Conservation (phyloP, 2,113 vertebrate genomes). For the Castor canadensis region DNA sequence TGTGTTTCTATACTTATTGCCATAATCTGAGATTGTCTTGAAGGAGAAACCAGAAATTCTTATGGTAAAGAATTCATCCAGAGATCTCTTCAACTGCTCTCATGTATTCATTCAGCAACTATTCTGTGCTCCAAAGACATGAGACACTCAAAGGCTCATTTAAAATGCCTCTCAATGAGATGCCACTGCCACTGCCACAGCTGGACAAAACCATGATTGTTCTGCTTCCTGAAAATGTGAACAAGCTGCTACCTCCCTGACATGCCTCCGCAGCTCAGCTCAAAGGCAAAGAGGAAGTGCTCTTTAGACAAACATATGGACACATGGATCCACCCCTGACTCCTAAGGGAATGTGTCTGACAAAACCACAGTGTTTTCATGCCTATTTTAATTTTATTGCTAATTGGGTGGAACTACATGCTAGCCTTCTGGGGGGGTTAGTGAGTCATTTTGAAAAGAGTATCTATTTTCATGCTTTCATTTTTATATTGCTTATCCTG, state of each 20-base stretch:
- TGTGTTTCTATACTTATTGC: background rate
- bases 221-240: background rate
- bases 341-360: background rate
- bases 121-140: background rate
- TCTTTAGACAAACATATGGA: background rate
- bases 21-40: background rate
- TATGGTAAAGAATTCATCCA: background rate
- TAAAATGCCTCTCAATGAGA: background rate
- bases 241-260: background rate
- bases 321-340: no score
- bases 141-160: background rate
- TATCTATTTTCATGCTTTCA: background rate
- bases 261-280: background rate
- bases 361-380: background rate
- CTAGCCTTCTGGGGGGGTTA: background rate
- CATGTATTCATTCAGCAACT: background rate
- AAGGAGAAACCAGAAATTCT: background rate
- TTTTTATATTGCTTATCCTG: conserved; percentile 22
- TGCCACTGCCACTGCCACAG: background rate
- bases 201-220: no score
- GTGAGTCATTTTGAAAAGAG: conserved; percentile 10
- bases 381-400: background rate
- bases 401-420: background rate
- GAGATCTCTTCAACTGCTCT: background rate
- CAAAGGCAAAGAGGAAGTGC: background rate